These are phyloP conservation scores for Sarcophaga subvicina DNA, from an alignment of 2,888 invertebrate species.

Conservation along the genomic window DNA sequence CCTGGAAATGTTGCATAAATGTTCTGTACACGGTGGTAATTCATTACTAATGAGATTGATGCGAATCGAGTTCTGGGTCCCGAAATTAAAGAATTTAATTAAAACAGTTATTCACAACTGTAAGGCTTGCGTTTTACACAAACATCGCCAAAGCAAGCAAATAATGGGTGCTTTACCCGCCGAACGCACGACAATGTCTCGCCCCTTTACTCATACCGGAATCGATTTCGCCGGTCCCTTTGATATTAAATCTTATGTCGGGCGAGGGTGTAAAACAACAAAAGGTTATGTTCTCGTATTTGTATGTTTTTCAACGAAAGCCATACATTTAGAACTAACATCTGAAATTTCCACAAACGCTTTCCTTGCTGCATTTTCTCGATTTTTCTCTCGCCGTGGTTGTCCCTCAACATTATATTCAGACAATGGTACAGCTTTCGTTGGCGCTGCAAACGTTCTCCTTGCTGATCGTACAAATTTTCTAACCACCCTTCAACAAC, in stretches of 20 bases:
- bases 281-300: slow-evolving; percentile 16
- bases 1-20: no score
- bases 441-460: background rate
- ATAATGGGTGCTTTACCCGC: slow-evolving; percentile 3
- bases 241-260: slow-evolving; percentile 1
- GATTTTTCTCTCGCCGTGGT: background rate
- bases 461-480: no score
- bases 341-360: slow-evolving; percentile 2
- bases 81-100: background rate
- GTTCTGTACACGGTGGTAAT: background rate
- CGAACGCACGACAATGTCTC: background rate
- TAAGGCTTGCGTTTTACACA: background rate
- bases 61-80: background rate
- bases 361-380: slow-evolving; percentile 20
- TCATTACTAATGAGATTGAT: background rate
- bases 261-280: slow-evolving; percentile 5
- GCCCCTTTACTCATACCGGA: background rate
- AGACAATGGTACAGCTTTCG: slow-evolving; percentile 11
- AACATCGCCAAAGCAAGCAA: slow-evolving; percentile 3
- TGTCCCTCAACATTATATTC: background rate
- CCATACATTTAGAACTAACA: slow-evolving; percentile 14
- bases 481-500: no score
- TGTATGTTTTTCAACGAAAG: slow-evolving; percentile 37
- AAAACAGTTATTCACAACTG: background rate
- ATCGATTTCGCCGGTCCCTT: slow-evolving; percentile 19